Evolutionary conservation across 2,888 invertebrate species (phyloP), one percentile per base, ranked within the genome.

Genomic region (Lepidochitona cinerea): DNA sequence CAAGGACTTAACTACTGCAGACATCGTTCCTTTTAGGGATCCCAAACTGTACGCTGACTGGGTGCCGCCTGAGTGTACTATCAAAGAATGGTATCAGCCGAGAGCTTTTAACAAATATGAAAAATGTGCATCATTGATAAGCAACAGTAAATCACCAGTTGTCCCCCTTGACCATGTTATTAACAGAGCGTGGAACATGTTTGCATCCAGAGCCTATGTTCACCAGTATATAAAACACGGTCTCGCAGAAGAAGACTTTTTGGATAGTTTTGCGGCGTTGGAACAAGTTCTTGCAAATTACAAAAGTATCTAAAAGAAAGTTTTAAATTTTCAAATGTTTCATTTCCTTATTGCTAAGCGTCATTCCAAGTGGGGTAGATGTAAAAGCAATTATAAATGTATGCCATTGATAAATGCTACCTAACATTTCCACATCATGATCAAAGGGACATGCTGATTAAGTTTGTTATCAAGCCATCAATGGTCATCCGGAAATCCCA

Each of bases 151-250:
- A 72, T 81, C 87, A 4, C 83, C 87, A 2, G 80, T 88, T 26
- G 72, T 71, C 0, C 81, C 87, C 0, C 77, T 91, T 67, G 85
- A 90, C 70, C 75, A 76, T 12, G 82, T 89, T 64, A 81, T 90
- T 29, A 84, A 80, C 6, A 89, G 88, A 75, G 91, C 91, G 0
- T 91, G 91, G 91, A 84, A 83, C 29, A 90, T 91, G 90, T 91
- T 91, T 74, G 84, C 86, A 0, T 85, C 88, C 0, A 79, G 89
- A 54, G 91, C 91, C 0, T 91, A 90, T 75, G 85, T 91, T n/a
- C 91, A 91, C 79, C 91, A 91, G 80, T 91, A 91, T 81, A 74
- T 82, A 7, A 83, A 85, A 72, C 88, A 89, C 81, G 91, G 90
- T 9, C 73, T 91, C 32, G 78, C 79, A 2, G 88, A 90, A 65